Evolutionary conservation across 1,140 invertebrate species (phyloP), one percentile per base, ranked within the genome.

Genomic region (Tetragnatha versicolor): DNA sequence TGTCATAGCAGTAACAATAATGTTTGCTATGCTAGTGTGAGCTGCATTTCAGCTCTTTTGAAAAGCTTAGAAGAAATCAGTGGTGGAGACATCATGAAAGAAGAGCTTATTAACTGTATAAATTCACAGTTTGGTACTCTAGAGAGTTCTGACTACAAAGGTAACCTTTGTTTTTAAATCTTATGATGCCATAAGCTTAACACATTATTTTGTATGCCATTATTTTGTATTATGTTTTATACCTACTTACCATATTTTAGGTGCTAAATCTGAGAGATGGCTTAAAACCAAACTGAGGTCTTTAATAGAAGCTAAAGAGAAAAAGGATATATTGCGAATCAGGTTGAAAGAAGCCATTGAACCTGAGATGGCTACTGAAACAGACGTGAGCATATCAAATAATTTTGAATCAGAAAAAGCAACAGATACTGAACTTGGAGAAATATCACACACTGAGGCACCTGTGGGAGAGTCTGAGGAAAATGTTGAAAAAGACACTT

Each of bases 1-100:
- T 90, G 91, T 47, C 90, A 90, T 81, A 88, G 88, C 79, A 88
- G 85, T 79, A 90, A 92, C 51, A 89, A 92, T n/a, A 87, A 90
- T 65, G 90, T 94, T 17, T 88, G 94, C 39, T 89, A 92, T 70
- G 91, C 92, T 0, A 92, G 92, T 83, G 92, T 96, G 0, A 91
- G 91, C 70, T 96, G 94, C 84, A 91, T 96, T 20, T 91, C 93
- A 5, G 91, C 93, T 0, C 89, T 98, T 81, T 86, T 97, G 17
- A 91, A 91, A 39, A 92, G 94, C 6, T 86, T 98, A 25, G 92
- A 96, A 84, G 90, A 92, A 78, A 86, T 97, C 0, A 93, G 92
- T 83, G 75, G 77, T 42, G 86, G 87, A 12, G 79, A 83, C 31
- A 81, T 77, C 22, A 60, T 87, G 1, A 82, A 82, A n/a, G 79